These are phyloP conservation scores for Trematocara marginatum DNA, from an alignment of 2,113 vertebrate species.

Conservation along the genomic window DNA sequence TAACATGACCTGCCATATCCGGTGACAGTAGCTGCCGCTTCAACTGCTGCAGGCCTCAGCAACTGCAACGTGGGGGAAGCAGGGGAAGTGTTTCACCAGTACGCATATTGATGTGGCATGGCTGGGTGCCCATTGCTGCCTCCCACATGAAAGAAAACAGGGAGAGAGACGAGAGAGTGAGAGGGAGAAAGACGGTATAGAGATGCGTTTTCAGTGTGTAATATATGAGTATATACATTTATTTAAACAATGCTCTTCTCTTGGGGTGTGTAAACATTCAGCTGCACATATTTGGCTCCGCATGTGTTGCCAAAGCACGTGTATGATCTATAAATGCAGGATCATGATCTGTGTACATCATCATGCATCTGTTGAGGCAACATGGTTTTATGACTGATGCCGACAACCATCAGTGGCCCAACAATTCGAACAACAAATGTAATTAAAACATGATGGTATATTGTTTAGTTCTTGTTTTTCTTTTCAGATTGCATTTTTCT, in stretches of 20 bases:
- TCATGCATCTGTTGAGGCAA: constrained; percentile 41
- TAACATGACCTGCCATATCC: constrained; percentile 49
- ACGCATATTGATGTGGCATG: constrained; percentile 73
- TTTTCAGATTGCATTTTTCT: background rate
- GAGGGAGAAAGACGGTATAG: constrained; percentile 31
- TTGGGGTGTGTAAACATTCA: constrained; percentile 51
- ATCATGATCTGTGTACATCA: background rate
- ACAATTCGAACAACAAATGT: background rate
- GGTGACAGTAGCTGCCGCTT: constrained; percentile 41
- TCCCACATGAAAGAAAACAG: constrained; percentile 61
- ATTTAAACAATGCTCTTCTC: constrained; percentile 33
- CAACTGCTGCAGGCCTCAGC: constrained; percentile 28
- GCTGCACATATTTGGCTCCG: constrained; percentile 9
- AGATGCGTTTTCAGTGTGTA: constrained; percentile 46
- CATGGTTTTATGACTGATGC: constrained; percentile 12
- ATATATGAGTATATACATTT: constrained; percentile 60
- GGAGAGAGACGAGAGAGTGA: constrained; percentile 37
- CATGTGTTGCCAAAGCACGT: background rate
- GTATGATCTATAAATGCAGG: constrained; percentile 18
- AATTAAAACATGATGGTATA: background rate
- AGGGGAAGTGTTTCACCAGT: constrained; percentile 59
- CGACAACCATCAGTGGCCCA: background rate
- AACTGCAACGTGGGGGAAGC: constrained; percentile 11
- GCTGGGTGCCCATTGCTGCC: constrained; percentile 68
- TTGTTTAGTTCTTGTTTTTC: background rate